phyloP scores from a whole-genome alignment of 2,113 vertebrate species.

The Phyllostomus hastatus region DNA sequence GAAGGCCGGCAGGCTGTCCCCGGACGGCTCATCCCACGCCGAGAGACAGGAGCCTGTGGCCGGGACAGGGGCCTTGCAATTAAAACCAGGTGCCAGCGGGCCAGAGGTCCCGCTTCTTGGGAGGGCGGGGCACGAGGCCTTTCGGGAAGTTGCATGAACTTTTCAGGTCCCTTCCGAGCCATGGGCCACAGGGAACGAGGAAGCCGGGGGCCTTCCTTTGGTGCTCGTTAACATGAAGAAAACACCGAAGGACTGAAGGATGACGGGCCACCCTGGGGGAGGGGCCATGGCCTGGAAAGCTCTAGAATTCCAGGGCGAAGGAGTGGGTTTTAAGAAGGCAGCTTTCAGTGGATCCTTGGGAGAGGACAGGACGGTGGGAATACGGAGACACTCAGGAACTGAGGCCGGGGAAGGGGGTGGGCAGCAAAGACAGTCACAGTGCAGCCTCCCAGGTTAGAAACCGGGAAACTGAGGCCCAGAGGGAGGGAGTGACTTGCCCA shows the following conservation, averaged over 20 bases:
- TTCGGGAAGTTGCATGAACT: constrained; percentile 14
- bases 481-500: not conserved
- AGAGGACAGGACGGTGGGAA: not conserved
- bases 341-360: not conserved
- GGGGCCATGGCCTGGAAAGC: not conserved
- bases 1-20: not conserved
- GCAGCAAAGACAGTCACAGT: not conserved
- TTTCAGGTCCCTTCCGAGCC: constrained; percentile 25
- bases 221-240: constrained; percentile 42
- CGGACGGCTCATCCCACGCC: not conserved
- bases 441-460: not conserved
- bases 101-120: not conserved
- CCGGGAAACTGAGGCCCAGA: not conserved
- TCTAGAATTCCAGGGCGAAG: not conserved
- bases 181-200: constrained; percentile 2
- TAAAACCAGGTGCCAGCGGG: not conserved
- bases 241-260: constrained; percentile 25
- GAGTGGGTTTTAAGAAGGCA: not conserved
- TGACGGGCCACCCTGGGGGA: not conserved
- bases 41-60: not conserved
- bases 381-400: not conserved
- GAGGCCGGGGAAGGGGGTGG: not conserved
- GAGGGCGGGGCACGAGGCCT: not conserved
- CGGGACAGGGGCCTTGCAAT: not conserved
- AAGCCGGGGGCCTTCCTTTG: constrained; percentile 34